Evolutionary conservation across 2,113 vertebrate species (phyloP), one percentile per base, ranked within the genome.

Genomic region (Coptodon bakossiorum): DNA sequence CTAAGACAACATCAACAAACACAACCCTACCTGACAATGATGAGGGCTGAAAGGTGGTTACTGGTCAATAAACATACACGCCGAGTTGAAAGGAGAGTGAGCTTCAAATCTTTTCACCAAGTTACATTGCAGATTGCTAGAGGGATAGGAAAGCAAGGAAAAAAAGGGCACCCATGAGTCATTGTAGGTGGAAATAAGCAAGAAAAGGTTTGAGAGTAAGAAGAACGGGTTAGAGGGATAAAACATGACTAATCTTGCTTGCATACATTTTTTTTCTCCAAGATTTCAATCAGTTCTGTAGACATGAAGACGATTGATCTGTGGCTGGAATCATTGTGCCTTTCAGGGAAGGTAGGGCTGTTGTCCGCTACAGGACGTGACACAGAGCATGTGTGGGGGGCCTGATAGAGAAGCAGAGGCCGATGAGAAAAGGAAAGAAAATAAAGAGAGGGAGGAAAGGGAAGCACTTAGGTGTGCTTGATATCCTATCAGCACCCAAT

Each of bases 401-500:
- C 89, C 93, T 86, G 90, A 93, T 94, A 94, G 92, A 93, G 90
- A 86, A 82, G 88, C 91, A 85, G 86, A 91, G 89, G 93, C 91
- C 89, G 87, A 92, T 87, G 92, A 95, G 94, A 92, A 95, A 93
- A 93, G 94, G 91, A 95, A 95, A 93, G 94, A 93, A 94, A 94
- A 95, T 93, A 95, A 93, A 93, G 94, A 90, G 89, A 90, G 92
- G 73, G 91, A 93, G 95, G 95, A 95, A 95, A 95, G 84, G 94
- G 95, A 95, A 96, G 92, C 94, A 95, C 93, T 94, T 95, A 96
- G 93, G 93, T 94, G 93, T 91, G 94, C 91, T 94, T 94, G 91
- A 95, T 95, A 95, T 94, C 91, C 93, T 92, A 95, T 94, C 93
- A 93, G 93, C 85, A 76, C 86, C 90, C 91, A 93, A 93, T 94